Percentiles rank a stretch among this genome's conserved stretches.
phyloP scores from a whole-genome alignment of 2,113 vertebrate genomes.

The Albula goreensis region DNA sequence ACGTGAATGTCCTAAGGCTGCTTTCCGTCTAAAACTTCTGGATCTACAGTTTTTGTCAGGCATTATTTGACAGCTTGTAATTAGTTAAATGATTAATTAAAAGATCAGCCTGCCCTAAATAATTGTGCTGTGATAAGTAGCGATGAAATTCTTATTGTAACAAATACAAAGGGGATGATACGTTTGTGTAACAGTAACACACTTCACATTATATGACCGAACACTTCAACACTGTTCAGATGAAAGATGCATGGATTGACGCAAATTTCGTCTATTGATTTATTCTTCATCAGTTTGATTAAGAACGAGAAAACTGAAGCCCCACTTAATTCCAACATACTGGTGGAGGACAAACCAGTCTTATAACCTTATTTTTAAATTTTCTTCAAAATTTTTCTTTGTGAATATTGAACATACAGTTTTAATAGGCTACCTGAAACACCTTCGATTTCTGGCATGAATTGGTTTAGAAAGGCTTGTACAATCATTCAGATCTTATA shows the following conservation, averaged over 20 bases:
- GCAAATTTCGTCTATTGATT: neutral
- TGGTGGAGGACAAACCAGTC: neutral
- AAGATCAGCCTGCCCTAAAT: too few species aligned
- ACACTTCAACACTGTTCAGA: neutral
- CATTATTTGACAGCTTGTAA: too few species aligned
- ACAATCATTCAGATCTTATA: neutral
- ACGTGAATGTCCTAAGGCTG: too few species aligned
- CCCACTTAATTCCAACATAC: neutral
- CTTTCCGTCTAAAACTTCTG: too few species aligned
- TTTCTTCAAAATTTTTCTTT: neutral
- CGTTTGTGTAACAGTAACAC: neutral
- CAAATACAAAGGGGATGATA: neutral
- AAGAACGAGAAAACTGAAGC: neutral
- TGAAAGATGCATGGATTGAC: neutral
- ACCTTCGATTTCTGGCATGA: too few species aligned
- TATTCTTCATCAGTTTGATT: neutral
- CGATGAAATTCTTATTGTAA: neutral
- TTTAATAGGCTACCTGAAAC: too few species aligned
- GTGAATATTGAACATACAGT: neutral
- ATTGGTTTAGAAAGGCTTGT: neutral
- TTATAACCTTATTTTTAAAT: neutral
- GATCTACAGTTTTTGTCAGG: too few species aligned
- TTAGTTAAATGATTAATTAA: too few species aligned
- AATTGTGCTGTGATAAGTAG: too few species aligned
- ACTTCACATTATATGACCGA: neutral